These are phyloP conservation scores for Coregonus clupeaformis DNA, from an alignment of 2,113 vertebrate genomes.

Conservation along the genomic window DNA sequence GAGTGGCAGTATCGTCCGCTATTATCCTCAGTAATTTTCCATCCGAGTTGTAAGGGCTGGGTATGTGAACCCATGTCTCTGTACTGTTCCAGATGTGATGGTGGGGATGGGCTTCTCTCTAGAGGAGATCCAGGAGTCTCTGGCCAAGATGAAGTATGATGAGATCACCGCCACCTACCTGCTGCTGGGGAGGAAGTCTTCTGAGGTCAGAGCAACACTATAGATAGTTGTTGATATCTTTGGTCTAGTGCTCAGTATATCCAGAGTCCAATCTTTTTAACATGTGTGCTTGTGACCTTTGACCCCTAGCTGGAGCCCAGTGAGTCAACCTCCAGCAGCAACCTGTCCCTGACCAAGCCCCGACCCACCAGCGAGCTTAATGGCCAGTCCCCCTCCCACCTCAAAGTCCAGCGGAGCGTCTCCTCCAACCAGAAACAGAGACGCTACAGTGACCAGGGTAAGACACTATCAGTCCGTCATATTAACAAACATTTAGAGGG, in stretches of 20 bases:
- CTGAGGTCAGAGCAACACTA: slow-evolving; percentile 78
- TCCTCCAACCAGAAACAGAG: slow-evolving; percentile 93
- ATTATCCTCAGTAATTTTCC: too few species aligned
- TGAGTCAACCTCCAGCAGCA: slow-evolving; percentile 95
- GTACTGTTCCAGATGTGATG: slow-evolving; percentile 86
- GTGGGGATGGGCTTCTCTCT: slow-evolving; percentile 97
- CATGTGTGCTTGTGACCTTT: background rate
- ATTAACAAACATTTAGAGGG: background rate
- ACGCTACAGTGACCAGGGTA: slow-evolving; percentile 97
- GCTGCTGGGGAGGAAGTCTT: slow-evolving; percentile 91
- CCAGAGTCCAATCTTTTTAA: background rate
- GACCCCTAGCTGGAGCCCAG: slow-evolving; percentile 83
- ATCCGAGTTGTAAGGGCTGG: background rate
- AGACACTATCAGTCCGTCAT: slow-evolving; percentile 35
- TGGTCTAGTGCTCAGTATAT: too few species aligned
- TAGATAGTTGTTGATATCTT: too few species aligned
- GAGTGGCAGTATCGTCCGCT: too few species aligned
- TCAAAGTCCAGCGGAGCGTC: slow-evolving; percentile 91
- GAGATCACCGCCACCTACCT: slow-evolving; percentile 97
- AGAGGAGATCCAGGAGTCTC: slow-evolving; percentile 96
- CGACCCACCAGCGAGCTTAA: slow-evolving; percentile 93
- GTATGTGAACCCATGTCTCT: background rate
- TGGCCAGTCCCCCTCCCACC: slow-evolving; percentile 91
- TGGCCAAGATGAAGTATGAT: slow-evolving; percentile 99
- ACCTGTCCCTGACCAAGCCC: slow-evolving; percentile 90